Percentiles rank a stretch among this genome's conserved stretches.
Evolutionary conservation across 2,113 vertebrate genomes (phyloP).

Genomic region (Nothocercus julius): DNA sequence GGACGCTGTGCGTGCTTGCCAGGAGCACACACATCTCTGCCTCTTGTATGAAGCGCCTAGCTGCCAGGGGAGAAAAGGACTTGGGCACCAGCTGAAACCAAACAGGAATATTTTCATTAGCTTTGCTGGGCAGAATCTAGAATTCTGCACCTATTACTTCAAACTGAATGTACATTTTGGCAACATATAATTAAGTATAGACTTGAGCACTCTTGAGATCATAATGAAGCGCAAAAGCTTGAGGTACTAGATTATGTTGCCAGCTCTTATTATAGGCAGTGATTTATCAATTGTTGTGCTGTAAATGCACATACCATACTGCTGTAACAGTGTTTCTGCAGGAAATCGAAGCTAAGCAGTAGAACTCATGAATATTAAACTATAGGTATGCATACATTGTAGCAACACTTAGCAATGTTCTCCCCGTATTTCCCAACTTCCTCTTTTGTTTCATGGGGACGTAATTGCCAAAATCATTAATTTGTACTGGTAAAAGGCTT

Average conservation of each 20-base stretch:
- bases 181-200: slow-evolving; percentile 7
- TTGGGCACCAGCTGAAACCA: neutral
- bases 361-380: neutral
- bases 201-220: slow-evolving; percentile 5
- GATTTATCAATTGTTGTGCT: slow-evolving; percentile 48
- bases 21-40: neutral
- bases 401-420: neutral
- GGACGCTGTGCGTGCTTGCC: neutral
- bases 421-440: neutral
- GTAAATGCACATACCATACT: neutral
- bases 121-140: neutral
- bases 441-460: neutral
- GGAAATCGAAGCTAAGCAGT: slow-evolving; percentile 19
- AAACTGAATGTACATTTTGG: neutral
- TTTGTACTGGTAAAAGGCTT: neutral
- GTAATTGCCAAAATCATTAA: neutral
- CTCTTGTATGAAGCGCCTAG: neutral
- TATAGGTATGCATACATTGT: neutral
- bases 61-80: neutral
- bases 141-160: neutral
- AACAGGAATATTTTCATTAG: neutral
- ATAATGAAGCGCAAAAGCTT: neutral
- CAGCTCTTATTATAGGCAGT: neutral
- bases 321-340: neutral
- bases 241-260: neutral